Conservation (phyloP, 2,797 vertebrate species). For the Ficedula albicollis region DNA sequence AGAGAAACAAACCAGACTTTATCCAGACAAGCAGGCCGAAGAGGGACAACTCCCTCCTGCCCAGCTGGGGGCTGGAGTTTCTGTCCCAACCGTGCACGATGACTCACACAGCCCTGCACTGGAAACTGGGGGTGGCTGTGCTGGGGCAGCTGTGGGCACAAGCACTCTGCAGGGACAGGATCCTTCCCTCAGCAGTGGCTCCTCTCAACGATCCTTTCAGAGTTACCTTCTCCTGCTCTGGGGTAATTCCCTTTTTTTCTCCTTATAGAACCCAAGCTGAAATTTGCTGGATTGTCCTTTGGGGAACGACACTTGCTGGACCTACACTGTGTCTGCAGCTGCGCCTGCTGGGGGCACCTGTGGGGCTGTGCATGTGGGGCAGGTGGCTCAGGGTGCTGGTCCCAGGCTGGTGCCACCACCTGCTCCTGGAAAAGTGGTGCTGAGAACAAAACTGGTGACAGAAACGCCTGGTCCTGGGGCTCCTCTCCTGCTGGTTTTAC, state of each 20-base stretch:
- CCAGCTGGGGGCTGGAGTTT: background rate
- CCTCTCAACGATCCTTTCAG: background rate
- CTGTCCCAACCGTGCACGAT: background rate
- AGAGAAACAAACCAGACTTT: background rate
- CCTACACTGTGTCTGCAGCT: background rate
- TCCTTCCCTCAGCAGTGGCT: background rate
- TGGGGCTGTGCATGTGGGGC: background rate
- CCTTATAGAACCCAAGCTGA: background rate
- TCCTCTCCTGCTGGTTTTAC: background rate
- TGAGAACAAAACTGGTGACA: background rate
- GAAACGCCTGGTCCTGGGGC: background rate
- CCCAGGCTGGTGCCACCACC: background rate
- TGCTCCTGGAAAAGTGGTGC: background rate
- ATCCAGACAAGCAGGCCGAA: background rate
- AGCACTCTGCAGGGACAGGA: fast-evolving
- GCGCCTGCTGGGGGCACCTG: fast-evolving
- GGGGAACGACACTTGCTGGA: background rate
- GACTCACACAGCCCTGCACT: fast-evolving
- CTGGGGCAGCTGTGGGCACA: background rate
- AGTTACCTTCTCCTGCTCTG: background rate
- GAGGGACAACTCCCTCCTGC: background rate
- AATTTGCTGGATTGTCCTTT: background rate
- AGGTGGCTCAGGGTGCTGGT: background rate
- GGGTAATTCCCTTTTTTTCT: background rate
- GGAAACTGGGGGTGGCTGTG: background rate